Conservation (phyloP, 2,888 invertebrate species). For the Papilio protenor region DNA sequence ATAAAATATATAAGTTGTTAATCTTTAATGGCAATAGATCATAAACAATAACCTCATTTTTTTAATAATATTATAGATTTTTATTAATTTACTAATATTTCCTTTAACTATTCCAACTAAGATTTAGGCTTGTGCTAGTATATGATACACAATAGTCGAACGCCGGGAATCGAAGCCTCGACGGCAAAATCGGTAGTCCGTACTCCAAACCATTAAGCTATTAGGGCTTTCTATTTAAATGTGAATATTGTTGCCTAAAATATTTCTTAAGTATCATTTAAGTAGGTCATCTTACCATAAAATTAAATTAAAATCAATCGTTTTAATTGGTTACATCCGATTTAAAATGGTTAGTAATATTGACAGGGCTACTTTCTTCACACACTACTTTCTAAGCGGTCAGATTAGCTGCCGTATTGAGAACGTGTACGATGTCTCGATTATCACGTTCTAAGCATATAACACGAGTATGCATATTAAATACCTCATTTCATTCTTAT, state of each 20-base stretch:
- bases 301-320: conserved; percentile 23
- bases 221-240: neutral
- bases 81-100: too few species aligned
- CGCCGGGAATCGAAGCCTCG: too few species aligned
- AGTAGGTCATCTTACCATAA: neutral
- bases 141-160: too few species aligned
- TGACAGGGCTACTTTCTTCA: conserved; percentile 44
- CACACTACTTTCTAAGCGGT: conserved; percentile 43
- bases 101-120: too few species aligned
- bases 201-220: too few species aligned
- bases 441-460: conserved; percentile 12
- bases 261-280: neutral
- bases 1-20: neutral
- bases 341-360: neutral
- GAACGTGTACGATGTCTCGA: conserved; percentile 20
- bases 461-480: neutral
- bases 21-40: neutral
- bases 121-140: too few species aligned
- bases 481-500: neutral
- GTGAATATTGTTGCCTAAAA: neutral
- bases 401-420: conserved; percentile 42
- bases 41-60: too few species aligned
- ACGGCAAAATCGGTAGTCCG: too few species aligned
- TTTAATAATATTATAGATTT: too few species aligned
- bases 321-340: conserved; percentile 17